Evolutionary conservation across 2,797 vertebrate species (phyloP).

Genomic region (Dendrocincla tyrannina): DNA sequence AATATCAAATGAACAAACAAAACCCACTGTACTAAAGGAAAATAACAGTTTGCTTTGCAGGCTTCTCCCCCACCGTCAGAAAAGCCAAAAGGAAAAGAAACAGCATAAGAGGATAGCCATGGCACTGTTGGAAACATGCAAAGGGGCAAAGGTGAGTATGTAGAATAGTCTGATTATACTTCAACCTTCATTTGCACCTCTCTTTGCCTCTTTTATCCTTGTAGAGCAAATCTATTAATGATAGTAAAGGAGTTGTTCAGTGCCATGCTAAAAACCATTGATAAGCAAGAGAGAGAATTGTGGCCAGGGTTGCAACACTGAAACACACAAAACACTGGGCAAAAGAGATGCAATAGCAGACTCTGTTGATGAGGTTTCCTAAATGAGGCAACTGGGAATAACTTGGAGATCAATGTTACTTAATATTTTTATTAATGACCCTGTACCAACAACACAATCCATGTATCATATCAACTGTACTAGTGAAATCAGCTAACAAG

Average conservation of each 20-base stretch:
- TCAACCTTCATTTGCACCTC: not conserved
- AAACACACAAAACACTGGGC: not conserved
- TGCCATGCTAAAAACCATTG: not conserved
- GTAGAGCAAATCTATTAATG: not conserved
- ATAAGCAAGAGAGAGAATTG: not conserved
- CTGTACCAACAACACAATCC: not conserved
- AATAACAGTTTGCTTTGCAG: not conserved
- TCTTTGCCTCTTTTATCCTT: not conserved
- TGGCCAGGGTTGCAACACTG: not conserved
- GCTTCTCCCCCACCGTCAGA: not conserved
- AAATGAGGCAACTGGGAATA: not conserved
- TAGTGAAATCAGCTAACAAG: not conserved
- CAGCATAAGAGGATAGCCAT: accelerated
- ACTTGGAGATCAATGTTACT: not conserved
- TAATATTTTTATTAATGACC: not conserved
- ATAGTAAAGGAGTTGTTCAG: not conserved
- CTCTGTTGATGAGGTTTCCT: not conserved
- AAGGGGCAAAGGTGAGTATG: not conserved
- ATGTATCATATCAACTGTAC: too few species aligned
- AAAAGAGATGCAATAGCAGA: not conserved
- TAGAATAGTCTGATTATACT: not conserved
- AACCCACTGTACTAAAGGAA: not conserved
- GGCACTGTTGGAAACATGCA: not conserved
- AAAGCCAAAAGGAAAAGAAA: not conserved
- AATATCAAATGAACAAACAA: not conserved